Evolutionary conservation across 35 echinoderm and acorn worm species (phyloP).

Genomic region (Hemicentrotus pulcherrimus): DNA sequence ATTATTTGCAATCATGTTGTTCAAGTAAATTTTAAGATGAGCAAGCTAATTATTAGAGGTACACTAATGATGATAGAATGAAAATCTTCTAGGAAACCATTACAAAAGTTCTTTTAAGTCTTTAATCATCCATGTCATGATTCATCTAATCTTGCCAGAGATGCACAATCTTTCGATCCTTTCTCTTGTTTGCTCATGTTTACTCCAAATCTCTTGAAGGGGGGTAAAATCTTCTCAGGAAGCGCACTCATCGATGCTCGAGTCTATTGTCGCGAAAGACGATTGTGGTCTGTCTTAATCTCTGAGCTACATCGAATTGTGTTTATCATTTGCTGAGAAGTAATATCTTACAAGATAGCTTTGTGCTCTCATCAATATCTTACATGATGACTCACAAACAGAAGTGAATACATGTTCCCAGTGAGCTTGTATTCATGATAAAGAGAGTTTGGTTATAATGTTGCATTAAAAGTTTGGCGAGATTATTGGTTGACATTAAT

Average conservation of each 20-base stretch:
- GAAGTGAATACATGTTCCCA: background rate
- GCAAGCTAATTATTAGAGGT: background rate
- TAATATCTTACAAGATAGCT: background rate
- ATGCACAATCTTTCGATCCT: background rate
- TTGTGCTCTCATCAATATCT: background rate
- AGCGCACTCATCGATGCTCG: background rate
- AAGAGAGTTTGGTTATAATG: no score
- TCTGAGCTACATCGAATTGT: background rate
- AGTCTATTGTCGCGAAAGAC: background rate
- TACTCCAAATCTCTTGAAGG: constrained; percentile 4
- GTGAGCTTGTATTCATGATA: background rate
- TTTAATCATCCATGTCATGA: background rate
- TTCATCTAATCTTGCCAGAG: constrained; percentile 10
- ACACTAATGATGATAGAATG: background rate
- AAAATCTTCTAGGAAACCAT: background rate
- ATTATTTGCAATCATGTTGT: no score
- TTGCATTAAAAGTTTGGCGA: no score
- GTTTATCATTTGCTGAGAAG: background rate
- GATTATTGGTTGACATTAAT: no score
- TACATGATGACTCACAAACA: constrained; percentile 1
- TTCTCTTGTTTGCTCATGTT: background rate
- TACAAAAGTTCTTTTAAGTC: background rate
- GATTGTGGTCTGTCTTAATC: constrained; percentile 9
- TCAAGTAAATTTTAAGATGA: background rate
- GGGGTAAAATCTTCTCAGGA: constrained; percentile 9